These are phyloP conservation scores for Dynastes hyllus DNA, from an alignment of 2,888 invertebrate genomes.

Conservation along the genomic window DNA sequence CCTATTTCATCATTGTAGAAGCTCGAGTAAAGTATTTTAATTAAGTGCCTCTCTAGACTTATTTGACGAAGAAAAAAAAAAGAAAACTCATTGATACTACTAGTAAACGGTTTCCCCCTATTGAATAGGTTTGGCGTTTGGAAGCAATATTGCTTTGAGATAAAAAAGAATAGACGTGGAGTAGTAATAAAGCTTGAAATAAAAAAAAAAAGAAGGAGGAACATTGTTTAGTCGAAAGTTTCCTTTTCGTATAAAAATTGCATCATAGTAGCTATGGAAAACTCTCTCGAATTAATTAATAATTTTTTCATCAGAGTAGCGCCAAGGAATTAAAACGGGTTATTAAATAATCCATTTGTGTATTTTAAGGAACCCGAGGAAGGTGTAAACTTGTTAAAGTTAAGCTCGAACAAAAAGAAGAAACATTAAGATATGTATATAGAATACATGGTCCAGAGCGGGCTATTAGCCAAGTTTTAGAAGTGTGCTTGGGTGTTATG, in stretches of 20 bases:
- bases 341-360: constrained; percentile 42
- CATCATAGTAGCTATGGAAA: constrained; percentile 7
- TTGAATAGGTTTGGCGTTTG: no score
- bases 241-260: not conserved
- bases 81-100: no score
- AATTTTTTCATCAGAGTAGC: constrained; percentile 38
- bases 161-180: not conserved
- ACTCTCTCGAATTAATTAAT: constrained; percentile 24
- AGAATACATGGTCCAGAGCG: constrained; percentile 39
- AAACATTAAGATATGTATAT: constrained; percentile 39
- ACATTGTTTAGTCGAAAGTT: not conserved
- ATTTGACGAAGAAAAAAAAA: no score
- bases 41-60: no score
- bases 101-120: no score
- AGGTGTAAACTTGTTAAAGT: constrained; percentile 41
- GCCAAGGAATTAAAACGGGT: constrained; percentile 29
- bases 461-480: constrained; percentile 46
- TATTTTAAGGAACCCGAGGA: constrained; percentile 24
- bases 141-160: no score
- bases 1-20: no score
- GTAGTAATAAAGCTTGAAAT: not conserved
- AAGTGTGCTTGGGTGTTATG: constrained; percentile 45
- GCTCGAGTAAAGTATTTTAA: no score
- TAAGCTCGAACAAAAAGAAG: constrained; percentile 36
- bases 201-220: not conserved